phyloP scores from a whole-genome alignment of 2,113 vertebrate genomes.

The Myotis davidii region DNA sequence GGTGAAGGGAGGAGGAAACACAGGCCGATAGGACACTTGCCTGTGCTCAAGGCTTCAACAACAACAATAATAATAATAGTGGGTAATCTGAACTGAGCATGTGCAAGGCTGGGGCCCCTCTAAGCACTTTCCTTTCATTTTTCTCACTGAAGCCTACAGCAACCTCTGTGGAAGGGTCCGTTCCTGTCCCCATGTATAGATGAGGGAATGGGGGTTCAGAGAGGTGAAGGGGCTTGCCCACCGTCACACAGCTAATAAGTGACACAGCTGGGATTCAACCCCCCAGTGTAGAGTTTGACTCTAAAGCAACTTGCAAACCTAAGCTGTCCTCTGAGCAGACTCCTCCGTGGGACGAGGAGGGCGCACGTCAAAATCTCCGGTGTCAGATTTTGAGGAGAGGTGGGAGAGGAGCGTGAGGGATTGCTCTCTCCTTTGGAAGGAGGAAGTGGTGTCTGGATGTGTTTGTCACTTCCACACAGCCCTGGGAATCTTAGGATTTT shows the following conservation, averaged over 20 bases:
- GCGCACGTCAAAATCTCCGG: background rate
- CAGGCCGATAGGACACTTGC: rapidly evolving
- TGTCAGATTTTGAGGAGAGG: background rate
- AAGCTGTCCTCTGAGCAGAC: background rate
- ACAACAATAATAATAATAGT: rapidly evolving
- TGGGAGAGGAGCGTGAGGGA: background rate
- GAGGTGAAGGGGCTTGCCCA: background rate
- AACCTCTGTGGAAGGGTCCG: background rate
- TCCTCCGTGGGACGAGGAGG: background rate
- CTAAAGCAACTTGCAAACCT: background rate
- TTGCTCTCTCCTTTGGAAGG: background rate
- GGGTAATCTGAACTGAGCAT: background rate
- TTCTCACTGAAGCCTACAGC: background rate
- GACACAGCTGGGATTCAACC: background rate
- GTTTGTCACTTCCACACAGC: background rate
- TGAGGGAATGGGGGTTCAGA: background rate
- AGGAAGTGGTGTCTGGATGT: background rate
- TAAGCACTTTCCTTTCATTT: background rate
- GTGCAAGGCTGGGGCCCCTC: background rate
- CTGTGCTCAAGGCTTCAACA: no score
- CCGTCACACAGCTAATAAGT: background rate
- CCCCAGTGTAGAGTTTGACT: background rate
- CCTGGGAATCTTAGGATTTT: background rate
- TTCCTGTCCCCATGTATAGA: background rate
- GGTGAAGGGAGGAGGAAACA: background rate